Percentiles rank a stretch among this genome's conserved stretches.
Evolutionary conservation across 2,797 vertebrate genomes (phyloP).

Genomic region (Cyclopterus lumpus): DNA sequence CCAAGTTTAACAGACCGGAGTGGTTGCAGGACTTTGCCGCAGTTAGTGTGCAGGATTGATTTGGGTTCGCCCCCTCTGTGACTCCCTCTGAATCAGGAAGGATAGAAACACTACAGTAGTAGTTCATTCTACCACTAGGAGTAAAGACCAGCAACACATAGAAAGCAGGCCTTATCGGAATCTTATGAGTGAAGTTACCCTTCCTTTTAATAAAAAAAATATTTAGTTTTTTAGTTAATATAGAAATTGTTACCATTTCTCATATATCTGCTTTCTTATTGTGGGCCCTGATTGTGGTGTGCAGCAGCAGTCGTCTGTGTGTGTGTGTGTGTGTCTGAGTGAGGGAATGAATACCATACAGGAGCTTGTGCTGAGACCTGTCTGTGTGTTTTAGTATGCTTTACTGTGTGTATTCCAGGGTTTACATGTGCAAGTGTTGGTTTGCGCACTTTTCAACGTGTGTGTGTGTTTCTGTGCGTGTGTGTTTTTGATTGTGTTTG

Average conservation of each 20-base stretch:
- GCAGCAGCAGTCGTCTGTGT: too few species aligned
- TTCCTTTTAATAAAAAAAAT: not conserved
- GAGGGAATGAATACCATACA: slow-evolving; percentile 7
- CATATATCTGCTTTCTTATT: slow-evolving; percentile 7
- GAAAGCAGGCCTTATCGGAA: not conserved
- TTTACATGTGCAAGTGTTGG: slow-evolving; percentile 11
- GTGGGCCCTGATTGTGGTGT: not conserved
- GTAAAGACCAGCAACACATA: not conserved
- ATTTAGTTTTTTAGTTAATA: not conserved
- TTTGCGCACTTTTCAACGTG: not conserved
- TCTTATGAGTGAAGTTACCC: not conserved
- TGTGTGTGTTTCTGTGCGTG: not conserved
- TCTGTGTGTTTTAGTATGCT: slow-evolving; percentile 21
- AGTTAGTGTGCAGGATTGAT: slow-evolving; percentile 31
- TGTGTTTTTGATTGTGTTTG: slow-evolving; percentile 1
- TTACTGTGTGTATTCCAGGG: slow-evolving; percentile 16
- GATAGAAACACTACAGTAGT: not conserved
- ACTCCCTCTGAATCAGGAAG: not conserved
- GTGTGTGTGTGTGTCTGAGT: slow-evolving; percentile 10
- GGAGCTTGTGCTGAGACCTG: slow-evolving; percentile 11
- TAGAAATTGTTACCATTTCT: not conserved
- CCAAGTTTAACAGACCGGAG: slow-evolving; percentile 11
- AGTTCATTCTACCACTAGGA: not conserved
- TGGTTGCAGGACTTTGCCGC: slow-evolving; percentile 15
- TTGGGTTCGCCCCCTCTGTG: not conserved